Percentiles rank a stretch among this genome's conserved stretches.
phyloP scores from a whole-genome alignment of 64 coral and sea anemone genomes.

The Exaiptasia diaphana region DNA sequence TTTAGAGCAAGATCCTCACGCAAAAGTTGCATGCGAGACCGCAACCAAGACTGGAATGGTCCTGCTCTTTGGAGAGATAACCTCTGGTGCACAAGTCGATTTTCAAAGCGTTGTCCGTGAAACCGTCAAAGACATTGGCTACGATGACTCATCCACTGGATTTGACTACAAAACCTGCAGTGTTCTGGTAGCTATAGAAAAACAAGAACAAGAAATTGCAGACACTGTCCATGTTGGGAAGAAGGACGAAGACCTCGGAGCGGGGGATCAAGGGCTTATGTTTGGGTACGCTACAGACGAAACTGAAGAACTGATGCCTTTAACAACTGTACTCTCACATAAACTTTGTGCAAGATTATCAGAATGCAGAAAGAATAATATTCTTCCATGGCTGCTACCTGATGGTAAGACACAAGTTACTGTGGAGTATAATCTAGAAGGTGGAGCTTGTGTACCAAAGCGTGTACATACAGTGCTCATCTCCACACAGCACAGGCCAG shows the following conservation, averaged over 20 bases:
- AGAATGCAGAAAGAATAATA: constrained; percentile 57
- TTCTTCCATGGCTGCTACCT: constrained; percentile 71
- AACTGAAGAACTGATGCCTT: constrained; percentile 79
- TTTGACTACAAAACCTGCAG: constrained; percentile 93
- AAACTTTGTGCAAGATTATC: constrained; percentile 54
- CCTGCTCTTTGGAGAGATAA: constrained; percentile 80
- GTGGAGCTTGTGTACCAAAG: constrained; percentile 64
- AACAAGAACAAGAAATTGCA: constrained; percentile 69
- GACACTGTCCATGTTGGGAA: constrained; percentile 50
- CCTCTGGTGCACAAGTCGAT: constrained; percentile 65
- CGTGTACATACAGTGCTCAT: constrained; percentile 75
- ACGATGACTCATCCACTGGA: constrained; percentile 77
- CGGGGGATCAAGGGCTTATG: constrained; percentile 88
- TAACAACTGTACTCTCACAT: constrained; percentile 76
- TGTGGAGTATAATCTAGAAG: constrained; percentile 65
- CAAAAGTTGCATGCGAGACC: constrained; percentile 85
- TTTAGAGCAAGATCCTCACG: constrained; percentile 64
- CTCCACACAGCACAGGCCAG: constrained; percentile 56
- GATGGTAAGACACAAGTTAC: constrained; percentile 90
- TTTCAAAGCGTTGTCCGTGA: constrained; percentile 67
- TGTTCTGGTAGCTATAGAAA: constrained; percentile 68
- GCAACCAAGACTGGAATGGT: constrained; percentile 79
- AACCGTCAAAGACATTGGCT: constrained; percentile 81
- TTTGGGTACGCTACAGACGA: constrained; percentile 91
- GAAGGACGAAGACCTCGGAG: constrained; percentile 66